Percentiles rank a stretch among this genome's conserved stretches.
phyloP scores from a whole-genome alignment of 2,888 invertebrate genomes.

The Amaurobius ferox region DNA sequence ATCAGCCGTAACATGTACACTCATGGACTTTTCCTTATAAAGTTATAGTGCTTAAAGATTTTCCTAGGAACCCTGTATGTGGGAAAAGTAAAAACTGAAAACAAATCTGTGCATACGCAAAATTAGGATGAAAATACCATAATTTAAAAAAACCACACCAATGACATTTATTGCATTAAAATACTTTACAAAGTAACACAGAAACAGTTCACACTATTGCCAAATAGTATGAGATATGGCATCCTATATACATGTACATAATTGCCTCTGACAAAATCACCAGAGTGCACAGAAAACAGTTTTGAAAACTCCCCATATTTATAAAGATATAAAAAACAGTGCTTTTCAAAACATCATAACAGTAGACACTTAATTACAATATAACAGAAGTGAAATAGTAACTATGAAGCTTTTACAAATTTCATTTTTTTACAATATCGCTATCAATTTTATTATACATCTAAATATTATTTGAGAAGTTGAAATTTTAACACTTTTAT shows the following conservation, averaged over 20 bases:
- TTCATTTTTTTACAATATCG: background rate
- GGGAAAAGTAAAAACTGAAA: too few relatives aligned
- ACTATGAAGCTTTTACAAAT: background rate
- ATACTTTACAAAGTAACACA: constrained; percentile 65
- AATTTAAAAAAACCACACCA: constrained; percentile 50
- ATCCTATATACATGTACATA: constrained; percentile 26
- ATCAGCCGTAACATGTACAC: too few relatives aligned
- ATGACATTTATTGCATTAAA: constrained; percentile 70
- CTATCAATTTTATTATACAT: background rate
- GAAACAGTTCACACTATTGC: constrained; percentile 11
- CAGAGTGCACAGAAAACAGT: background rate
- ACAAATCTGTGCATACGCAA: too few relatives aligned
- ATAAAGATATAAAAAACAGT: background rate
- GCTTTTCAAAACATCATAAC: background rate
- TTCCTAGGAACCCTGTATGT: too few relatives aligned
- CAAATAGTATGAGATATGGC: constrained; percentile 15
- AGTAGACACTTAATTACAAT: background rate
- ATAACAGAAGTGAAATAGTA: background rate
- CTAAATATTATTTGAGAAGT: background rate
- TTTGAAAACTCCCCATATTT: background rate
- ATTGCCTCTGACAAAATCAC: constrained; percentile 23
- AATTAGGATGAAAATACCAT: too few relatives aligned
- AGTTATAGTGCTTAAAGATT: too few relatives aligned
- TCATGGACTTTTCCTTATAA: too few relatives aligned
- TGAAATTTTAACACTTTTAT: background rate